Percentiles rank a stretch among this genome's conserved stretches.
These are phyloP conservation scores for Tachyglossus aculeatus DNA, from an alignment of 2,797 vertebrate species.

Conservation along the genomic window DNA sequence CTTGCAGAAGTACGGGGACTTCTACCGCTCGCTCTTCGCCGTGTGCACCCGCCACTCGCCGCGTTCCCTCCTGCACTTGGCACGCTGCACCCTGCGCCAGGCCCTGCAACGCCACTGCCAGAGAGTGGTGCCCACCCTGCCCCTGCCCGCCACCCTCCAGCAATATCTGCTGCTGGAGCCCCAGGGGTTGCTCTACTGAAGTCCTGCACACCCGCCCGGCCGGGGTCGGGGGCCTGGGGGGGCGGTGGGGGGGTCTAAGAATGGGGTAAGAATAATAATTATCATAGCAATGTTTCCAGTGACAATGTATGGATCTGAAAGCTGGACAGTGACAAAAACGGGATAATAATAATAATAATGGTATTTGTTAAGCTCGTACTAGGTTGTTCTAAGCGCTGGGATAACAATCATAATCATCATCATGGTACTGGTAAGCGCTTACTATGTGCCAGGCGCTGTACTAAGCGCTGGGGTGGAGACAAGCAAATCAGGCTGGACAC, in stretches of 20 bases:
- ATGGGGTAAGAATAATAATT: too few relatives aligned
- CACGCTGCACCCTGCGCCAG: conserved; percentile 84
- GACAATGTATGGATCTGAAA: too few relatives aligned
- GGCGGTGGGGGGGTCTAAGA: background rate
- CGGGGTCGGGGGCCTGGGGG: background rate
- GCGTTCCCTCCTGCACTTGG: conserved; percentile 88
- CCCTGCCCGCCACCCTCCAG: conserved; percentile 81
- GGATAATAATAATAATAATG: too few relatives aligned
- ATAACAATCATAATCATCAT: too few relatives aligned
- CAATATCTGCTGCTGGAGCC: conserved; percentile 88
- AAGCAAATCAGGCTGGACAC: too few relatives aligned
- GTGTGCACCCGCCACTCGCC: conserved; percentile 87
- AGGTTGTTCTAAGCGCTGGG: too few relatives aligned
- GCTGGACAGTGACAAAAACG: too few relatives aligned
- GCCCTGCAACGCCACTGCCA: conserved; percentile 75
- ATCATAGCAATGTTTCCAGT: too few relatives aligned
- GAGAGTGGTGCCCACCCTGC: conserved; percentile 74
- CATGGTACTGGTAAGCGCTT: too few relatives aligned
- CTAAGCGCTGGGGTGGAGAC: too few relatives aligned
- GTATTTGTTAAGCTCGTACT: too few relatives aligned
- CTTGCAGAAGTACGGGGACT: conserved; percentile 82
- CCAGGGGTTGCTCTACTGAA: conserved; percentile 83
- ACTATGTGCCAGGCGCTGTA: too few relatives aligned
- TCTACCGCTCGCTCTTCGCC: conserved; percentile 90
- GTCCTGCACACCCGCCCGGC: background rate